These are phyloP conservation scores for Margaritifera margaritifera DNA, from an alignment of 2,888 invertebrate species.

Conservation along the genomic window DNA sequence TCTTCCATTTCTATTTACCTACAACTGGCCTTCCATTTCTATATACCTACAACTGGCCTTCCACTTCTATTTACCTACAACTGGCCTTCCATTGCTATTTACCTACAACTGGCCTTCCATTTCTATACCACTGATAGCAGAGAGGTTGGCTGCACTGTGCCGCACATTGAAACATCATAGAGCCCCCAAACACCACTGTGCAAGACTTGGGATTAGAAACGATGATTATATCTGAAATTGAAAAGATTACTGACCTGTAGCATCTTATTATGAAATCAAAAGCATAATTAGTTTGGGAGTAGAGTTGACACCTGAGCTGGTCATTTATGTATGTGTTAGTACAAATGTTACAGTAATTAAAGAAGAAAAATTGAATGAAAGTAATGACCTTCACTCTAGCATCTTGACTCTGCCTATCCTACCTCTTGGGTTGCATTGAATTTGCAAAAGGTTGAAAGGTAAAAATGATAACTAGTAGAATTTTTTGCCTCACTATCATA, in stretches of 20 bases:
- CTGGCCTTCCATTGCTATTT: neutral
- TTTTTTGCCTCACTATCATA: too few species aligned
- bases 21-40: constrained; percentile 44
- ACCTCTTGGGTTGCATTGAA: too few species aligned
- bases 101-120: constrained; percentile 33
- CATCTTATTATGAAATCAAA: neutral
- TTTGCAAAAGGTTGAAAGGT: too few species aligned
- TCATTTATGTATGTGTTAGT: too few species aligned
- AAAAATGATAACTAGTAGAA: too few species aligned
- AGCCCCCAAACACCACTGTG: constrained; percentile 46
- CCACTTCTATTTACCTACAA: constrained; percentile 57
- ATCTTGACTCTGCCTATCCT: too few species aligned
- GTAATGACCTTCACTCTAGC: too few species aligned
- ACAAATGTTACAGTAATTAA: too few species aligned
- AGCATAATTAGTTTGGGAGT: neutral
- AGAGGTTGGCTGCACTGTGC: constrained; percentile 45
- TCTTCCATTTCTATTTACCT: constrained; percentile 51
- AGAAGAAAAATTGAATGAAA: too few species aligned
- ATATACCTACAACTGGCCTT: constrained; percentile 24
- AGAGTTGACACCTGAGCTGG: neutral
- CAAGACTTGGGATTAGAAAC: constrained; percentile 55
- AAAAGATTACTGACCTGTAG: constrained; percentile 8
- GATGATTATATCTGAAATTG: constrained; percentile 52
- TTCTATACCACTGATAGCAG: constrained; percentile 60
- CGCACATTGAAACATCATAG: constrained; percentile 52